Evolutionary conservation across 2,888 invertebrate species (phyloP), one percentile per base, ranked within the genome.

Genomic region (Tribolium freemani): DNA sequence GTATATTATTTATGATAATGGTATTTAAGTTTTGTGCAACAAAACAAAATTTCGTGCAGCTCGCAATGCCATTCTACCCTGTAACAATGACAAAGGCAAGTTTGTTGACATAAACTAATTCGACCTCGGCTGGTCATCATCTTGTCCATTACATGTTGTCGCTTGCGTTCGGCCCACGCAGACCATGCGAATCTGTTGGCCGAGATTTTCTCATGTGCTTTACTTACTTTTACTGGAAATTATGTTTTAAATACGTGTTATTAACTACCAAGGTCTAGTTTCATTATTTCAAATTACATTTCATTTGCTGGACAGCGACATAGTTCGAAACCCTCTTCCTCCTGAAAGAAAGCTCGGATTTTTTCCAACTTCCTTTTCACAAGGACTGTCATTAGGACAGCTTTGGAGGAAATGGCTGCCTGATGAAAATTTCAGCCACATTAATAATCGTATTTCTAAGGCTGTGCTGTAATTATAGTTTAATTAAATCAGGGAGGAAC

Each of bases 141-240:
- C 72, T 72, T 74, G 74, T 77, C 74, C 76, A 75, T 67, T 68
- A 70, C 54, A 57, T 38, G 60, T 64, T 74, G 78, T 73, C 78
- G 76, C 60, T 68, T 68, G 54, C 57, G 79, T 80, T 75, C 84
- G 79, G 80, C 84, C 85, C 83, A 84, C 83, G 83, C 84, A 82
- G 81, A 74, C 83, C 84, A 86, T 86, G 86, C 85, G 86, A 86
- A 85, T 85, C 84, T 80, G 79, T 78, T 82, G 82, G 79, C 81
- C 81, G 80, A 82, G 82, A 82, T 83, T 83, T 86, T 86, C 85
- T 84, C 86, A 86, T 85, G 85, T 84, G 81, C 80, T 81, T 82
- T 81, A 82, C 80, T 80, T 82, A 82, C 83, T 82, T 82, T 79
- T 78, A 79, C 79, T 81, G 69, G 70, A 80, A 83, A 83, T 83